These are phyloP conservation scores for Patiria miniata DNA, from an alignment of 35 echinoderm and acorn worm genomes.

Conservation along the genomic window DNA sequence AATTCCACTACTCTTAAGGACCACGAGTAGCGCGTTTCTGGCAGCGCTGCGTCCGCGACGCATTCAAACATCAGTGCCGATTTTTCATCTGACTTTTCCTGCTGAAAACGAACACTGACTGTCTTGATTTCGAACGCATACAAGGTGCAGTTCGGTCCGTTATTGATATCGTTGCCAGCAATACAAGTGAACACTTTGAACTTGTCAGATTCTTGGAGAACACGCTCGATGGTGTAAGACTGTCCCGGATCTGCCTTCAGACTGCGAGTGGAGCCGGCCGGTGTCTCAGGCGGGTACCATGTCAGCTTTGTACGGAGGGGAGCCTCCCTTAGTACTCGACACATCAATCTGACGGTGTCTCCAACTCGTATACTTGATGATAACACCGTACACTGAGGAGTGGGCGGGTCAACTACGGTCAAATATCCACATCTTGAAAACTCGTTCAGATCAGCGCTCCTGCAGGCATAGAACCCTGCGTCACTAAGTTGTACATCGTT, in stretches of 20 bases:
- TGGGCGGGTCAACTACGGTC: background rate
- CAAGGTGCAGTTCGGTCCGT: background rate
- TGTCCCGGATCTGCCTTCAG: background rate
- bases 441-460: background rate
- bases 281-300: background rate
- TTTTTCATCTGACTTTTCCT: too few species aligned
- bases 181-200: background rate
- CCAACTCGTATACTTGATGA: background rate
- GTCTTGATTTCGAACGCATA: background rate
- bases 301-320: background rate
- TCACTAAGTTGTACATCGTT: background rate
- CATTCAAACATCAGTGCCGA: too few species aligned
- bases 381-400: background rate
- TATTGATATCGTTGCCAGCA: background rate
- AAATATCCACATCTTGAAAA: slow-evolving; percentile 6
- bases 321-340: background rate
- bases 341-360: background rate
- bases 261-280: background rate
- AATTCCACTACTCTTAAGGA: too few species aligned
- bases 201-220: background rate
- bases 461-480: background rate
- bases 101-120: too few species aligned
- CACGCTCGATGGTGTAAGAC: background rate
- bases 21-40: too few species aligned
- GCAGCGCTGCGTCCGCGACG: too few species aligned